Evolutionary conservation across 2,797 vertebrate genomes (phyloP).

Genomic region (Monodelphis domestica): DNA sequence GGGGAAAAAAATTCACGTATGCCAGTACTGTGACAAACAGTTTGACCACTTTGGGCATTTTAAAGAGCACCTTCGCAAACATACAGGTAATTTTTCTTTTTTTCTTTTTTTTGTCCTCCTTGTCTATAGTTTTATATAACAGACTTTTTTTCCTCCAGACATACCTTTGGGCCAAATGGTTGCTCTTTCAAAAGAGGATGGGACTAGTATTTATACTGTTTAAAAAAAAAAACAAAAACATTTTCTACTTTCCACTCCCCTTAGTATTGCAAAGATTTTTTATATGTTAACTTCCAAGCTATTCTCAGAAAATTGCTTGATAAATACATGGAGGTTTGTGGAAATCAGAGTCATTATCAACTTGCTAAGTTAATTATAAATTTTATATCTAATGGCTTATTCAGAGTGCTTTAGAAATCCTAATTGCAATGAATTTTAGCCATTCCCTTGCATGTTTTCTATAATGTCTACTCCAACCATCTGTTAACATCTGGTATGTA

Average conservation of each 20-base stretch:
- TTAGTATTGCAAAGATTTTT: background rate
- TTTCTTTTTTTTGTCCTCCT: background rate
- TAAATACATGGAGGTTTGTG: constrained; percentile 42
- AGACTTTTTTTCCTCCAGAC: background rate
- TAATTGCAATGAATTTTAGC: constrained; percentile 41
- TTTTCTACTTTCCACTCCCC: background rate
- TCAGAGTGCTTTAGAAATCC: constrained; percentile 25
- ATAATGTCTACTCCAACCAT: background rate
- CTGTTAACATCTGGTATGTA: background rate
- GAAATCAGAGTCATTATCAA: constrained; percentile 26
- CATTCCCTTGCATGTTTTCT: constrained; percentile 5
- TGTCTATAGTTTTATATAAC: background rate
- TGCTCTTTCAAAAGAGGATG: background rate
- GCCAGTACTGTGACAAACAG: constrained; percentile 97
- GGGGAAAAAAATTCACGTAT: constrained; percentile 96
- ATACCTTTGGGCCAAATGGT: background rate
- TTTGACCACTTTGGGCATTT: constrained; percentile 99
- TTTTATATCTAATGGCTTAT: background rate
- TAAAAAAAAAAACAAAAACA: too few relatives aligned
- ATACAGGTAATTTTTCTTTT: constrained; percentile 91
- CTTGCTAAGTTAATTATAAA: constrained; percentile 44
- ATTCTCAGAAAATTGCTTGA: background rate
- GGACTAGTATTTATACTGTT: background rate
- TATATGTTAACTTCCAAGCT: background rate
- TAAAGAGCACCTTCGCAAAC: constrained; percentile 98